Evolutionary conservation across 92 coral and sea anemone species (phyloP).

Genomic region (Palythoa caribaeorum): DNA sequence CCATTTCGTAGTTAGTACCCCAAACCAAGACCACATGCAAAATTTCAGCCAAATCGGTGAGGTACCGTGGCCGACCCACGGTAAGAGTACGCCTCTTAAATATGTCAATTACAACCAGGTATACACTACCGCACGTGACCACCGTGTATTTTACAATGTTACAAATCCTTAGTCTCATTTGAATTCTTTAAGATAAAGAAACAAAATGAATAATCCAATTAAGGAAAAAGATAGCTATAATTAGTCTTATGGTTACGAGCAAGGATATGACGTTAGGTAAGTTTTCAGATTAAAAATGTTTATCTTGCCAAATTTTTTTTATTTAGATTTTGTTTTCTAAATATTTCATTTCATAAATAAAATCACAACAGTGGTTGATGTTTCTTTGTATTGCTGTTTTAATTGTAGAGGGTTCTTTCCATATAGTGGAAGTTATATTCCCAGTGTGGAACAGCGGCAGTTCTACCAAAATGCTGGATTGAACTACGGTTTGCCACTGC

Average conservation of each 20-base stretch:
- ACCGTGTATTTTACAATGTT: background rate
- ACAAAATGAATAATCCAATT: background rate
- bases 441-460: slow-evolving; percentile 5
- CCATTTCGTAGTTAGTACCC: too few relatives aligned
- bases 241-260: background rate
- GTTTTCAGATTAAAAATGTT: background rate
- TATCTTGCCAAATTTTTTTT: background rate
- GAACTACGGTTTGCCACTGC: background rate
- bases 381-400: background rate
- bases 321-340: slow-evolving; percentile 1
- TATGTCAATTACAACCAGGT: background rate
- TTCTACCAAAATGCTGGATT: slow-evolving; percentile 3
- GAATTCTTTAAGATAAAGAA: background rate
- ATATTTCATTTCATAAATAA: background rate
- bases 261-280: background rate
- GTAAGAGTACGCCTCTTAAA: too few relatives aligned
- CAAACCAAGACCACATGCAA: too few relatives aligned
- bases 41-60: too few relatives aligned
- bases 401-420: background rate
- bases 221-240: background rate
- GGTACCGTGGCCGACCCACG: too few relatives aligned
- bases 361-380: background rate
- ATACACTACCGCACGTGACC: background rate
- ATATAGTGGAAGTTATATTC: background rate
- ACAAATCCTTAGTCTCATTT: background rate